A percentile compares a stretch with the other conserved stretches of the same genome.
These are phyloP conservation scores for Crocallis elinguaria DNA, from an alignment of 2,888 invertebrate genomes.

Conservation along the genomic window DNA sequence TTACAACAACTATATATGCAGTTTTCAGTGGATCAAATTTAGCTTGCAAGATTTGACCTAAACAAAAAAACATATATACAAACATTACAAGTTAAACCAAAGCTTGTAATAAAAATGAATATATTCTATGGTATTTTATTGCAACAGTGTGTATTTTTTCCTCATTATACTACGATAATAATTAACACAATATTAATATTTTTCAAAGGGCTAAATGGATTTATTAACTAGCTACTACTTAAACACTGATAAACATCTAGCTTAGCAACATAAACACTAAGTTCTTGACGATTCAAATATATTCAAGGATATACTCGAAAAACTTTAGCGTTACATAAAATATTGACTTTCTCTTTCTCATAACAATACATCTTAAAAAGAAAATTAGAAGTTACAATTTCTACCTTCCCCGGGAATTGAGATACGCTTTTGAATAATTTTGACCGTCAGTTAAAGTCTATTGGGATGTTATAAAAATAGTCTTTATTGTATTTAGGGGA, in stretches of 20 bases:
- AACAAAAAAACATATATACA: too few relatives aligned
- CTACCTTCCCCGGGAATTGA: conserved; percentile 13
- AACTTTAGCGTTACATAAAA: conserved; percentile 1
- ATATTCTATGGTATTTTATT: too few relatives aligned
- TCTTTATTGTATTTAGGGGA: conserved; percentile 23
- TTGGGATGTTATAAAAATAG: conserved; percentile 27
- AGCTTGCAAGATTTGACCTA: too few relatives aligned
- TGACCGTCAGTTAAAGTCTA: conserved; percentile 22
- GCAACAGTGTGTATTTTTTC: too few relatives aligned
- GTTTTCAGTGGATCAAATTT: too few relatives aligned
- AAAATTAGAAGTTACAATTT: conserved; percentile 8
- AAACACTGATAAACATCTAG: background rate
- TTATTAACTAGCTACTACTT: too few relatives aligned
- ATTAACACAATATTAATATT: too few relatives aligned
- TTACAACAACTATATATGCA: too few relatives aligned
- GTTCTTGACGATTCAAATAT: background rate
- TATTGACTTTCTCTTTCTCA: conserved; percentile 1
- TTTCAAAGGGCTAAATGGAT: too few relatives aligned
- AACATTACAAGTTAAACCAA: too few relatives aligned
- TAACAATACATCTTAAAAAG: background rate
- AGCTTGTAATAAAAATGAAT: too few relatives aligned
- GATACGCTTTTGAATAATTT: conserved; percentile 21
- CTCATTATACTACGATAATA: too few relatives aligned
- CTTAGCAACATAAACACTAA: background rate
- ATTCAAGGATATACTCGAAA: background rate